Base-by-base conservation (phyloP, 2,797 vertebrate genomes). In the Sebastes wilsoni region DNA sequence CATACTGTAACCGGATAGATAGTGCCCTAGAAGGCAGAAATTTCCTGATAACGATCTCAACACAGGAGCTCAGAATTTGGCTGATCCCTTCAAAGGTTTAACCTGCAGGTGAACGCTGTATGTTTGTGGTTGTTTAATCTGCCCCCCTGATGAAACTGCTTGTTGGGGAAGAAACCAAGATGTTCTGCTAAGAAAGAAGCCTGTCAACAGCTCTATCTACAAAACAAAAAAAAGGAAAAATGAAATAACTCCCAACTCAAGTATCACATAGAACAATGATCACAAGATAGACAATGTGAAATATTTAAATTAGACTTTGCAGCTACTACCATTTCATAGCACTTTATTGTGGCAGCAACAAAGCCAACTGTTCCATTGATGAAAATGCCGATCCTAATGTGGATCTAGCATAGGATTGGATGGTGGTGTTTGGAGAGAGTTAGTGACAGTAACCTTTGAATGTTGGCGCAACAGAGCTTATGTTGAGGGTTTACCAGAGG, bases 371-470 rank as follows among this genome's bases (percentile, higher is more conserved):
- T 66, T 77, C 32, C 38, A 64, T 68, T 72, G 79, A 64, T 30
- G 28, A 30, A 0, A 30, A 30, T 30, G 28, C 28, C 8, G 28
- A 30, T 30, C 28, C 7, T 30, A 7, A 32, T 36, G 14, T 71
- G 46, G 66, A 65, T 86, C n/a, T 18, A 32, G 58, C n/a, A 16
- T 23, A 18, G 56, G 34, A 72, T 75, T 69, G 13, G 52, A 65
- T 14, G n/a, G 23, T 28, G 55, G 56, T 14, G 27, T 56, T 66
- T 66, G 58, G 52, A 77, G 22, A 42, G 61, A 65, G 61, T 80
- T 68, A 72, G 52, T 79, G 83, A 78, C 78, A 8, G 66, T 76
- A 80, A 82, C 79, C 79, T 85, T 75, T 76, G 60, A 61, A 69
- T 86, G 56, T 59, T 79, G 72, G 65, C 68, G 6, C 65, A 80